Base-by-base conservation (phyloP, 2,113 vertebrate genomes). In the Corythoichthys intestinalis region DNA sequence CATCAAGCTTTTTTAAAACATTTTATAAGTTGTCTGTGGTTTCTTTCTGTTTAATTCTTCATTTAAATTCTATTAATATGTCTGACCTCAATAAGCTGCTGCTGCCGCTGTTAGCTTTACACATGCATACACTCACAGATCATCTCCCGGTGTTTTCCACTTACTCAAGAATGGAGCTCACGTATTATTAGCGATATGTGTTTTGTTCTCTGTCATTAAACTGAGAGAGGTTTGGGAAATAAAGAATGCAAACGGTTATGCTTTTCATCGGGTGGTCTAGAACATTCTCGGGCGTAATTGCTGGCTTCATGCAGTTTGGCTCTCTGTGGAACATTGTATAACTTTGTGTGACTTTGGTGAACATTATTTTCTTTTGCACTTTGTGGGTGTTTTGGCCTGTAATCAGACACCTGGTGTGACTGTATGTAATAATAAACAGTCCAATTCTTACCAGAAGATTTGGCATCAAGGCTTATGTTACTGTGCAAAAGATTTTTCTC, bases 371-470 rank as follows among this genome's bases (percentile, higher is more conserved):
- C 28, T 7, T 11, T 13, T 66, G 61, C 52, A 44, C 57, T 61
- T 57, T 73, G 47, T 2, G 13, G 47, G 38, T 71, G 9, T 41
- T 52, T 71, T 20, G 28, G 15, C 68, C 62, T 69, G 65, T 48
- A 61, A 50, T 20, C 35, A 5, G 38, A 65, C 10, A 34, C 13
- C 53, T 37, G n/a, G 17, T 58, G 60, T 48, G 72, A 67, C 60
- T 65, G 11, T 77, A 69, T 76, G 67, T 57, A 67, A 46, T 71
- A 67, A 56, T 66, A 60, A 68, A 72, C 54, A 80, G 41, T 12
- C 20, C 41, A 28, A 13, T 77, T 76, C 52, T 66, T 69, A 54
- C 7, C n/a, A 60, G 41, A 68, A 4, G 56, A 52, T 66, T 54
- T 65, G 56, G 39, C 64, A 69, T 52, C 68, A 13, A 74, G 66